These are phyloP conservation scores for Protobothrops flavoviridis DNA, from an alignment of 2,113 vertebrate species.

Conservation along the genomic window DNA sequence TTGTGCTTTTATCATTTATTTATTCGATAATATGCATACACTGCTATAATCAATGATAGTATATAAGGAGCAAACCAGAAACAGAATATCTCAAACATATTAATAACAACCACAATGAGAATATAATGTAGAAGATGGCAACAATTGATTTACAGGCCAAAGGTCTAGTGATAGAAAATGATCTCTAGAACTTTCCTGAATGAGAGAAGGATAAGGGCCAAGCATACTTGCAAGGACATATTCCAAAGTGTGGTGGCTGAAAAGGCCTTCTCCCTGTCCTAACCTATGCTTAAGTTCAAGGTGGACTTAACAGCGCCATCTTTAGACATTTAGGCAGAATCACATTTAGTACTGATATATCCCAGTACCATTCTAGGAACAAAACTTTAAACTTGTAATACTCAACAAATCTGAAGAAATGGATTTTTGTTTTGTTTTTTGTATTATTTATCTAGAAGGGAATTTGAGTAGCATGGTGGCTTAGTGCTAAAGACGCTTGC, in stretches of 20 bases:
- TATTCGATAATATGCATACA: neutral
- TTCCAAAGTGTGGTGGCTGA: neutral
- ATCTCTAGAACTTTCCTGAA: neutral
- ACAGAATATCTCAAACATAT: neutral
- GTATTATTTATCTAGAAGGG: neutral
- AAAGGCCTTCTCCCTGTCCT: neutral
- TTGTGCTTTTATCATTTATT: neutral
- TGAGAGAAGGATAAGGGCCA: neutral
- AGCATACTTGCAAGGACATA: neutral
- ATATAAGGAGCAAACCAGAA: neutral
- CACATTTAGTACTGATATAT: neutral
- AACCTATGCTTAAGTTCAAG: neutral
- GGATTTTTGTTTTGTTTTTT: neutral
- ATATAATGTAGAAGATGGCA: neutral
- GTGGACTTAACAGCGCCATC: neutral
- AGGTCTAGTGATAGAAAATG: neutral
- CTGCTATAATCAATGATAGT: neutral
- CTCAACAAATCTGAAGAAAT: neutral
- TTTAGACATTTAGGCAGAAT: neutral
- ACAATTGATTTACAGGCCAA: neutral
- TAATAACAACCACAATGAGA: neutral
- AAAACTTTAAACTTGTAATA: neutral
- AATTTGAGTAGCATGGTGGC: neutral
- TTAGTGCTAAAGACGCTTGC: neutral
- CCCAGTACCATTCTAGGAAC: neutral